Conservation (phyloP, 1,140 invertebrate genomes). For the Plectrocnemia conspersa region DNA sequence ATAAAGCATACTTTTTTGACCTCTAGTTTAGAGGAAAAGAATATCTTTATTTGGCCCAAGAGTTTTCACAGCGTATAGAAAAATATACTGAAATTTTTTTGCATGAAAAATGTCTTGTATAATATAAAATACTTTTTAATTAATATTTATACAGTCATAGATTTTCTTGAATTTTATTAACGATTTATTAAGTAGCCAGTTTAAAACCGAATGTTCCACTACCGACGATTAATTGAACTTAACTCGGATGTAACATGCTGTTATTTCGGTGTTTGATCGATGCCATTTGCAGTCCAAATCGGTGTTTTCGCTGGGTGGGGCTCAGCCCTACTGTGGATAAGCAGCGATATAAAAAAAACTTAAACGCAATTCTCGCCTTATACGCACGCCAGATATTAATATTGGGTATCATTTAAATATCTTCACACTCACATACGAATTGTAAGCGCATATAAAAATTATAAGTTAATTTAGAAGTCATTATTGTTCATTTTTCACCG, state of each 20-base stretch:
- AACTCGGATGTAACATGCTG: neutral
- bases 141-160: too few species aligned
- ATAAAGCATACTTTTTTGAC: too few species aligned
- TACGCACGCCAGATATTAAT: neutral
- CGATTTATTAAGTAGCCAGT: too few species aligned
- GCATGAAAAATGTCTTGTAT: neutral
- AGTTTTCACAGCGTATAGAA: too few species aligned
- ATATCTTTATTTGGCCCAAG: too few species aligned
- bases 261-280: conserved; percentile 17
- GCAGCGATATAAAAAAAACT: neutral
- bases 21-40: too few species aligned
- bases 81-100: neutral
- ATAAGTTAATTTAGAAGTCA: neutral
- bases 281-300: conserved; percentile 19
- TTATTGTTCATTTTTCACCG: conserved; percentile 6
- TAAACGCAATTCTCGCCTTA: neutral
- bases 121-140: neutral
- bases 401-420: neutral
- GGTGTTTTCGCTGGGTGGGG: conserved; percentile 19
- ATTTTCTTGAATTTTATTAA: too few species aligned
- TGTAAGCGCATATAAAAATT: conserved; percentile 1
- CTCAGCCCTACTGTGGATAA: too few species aligned
- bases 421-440: neutral
- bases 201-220: neutral
- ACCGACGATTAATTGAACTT: neutral